Conservation (phyloP, 2,888 invertebrate species). For the Sclerodermus sp. region DNA sequence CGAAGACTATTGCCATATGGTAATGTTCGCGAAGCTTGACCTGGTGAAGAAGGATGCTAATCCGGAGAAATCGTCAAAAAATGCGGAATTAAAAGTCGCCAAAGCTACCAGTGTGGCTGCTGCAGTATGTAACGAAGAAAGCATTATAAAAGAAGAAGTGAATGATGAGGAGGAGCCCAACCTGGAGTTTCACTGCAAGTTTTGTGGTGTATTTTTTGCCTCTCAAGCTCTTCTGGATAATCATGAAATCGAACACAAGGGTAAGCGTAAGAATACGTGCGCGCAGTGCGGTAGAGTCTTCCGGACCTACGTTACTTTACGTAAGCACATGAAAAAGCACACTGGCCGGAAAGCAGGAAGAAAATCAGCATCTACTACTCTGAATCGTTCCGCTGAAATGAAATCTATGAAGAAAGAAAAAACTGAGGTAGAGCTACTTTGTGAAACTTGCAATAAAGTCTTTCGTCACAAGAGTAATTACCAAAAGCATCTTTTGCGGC, state of each 20-base stretch:
- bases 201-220: constrained; percentile 42
- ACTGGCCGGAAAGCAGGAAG: constrained; percentile 30
- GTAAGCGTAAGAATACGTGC: constrained; percentile 47
- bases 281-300: constrained; percentile 46
- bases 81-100: not conserved
- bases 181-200: constrained; percentile 42
- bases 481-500: constrained; percentile 47
- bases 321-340: constrained; percentile 50
- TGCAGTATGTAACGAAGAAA: constrained; percentile 10
- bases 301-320: constrained; percentile 37
- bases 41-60: constrained; percentile 39
- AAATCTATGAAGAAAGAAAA: constrained; percentile 36
- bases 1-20: constrained; percentile 44
- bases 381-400: constrained; percentile 10
- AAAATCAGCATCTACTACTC: constrained; percentile 9
- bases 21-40: constrained; percentile 45
- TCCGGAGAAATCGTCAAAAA: constrained; percentile 4
- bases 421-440: constrained; percentile 38
- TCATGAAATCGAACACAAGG: constrained; percentile 42
- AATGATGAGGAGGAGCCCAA: constrained; percentile 30
- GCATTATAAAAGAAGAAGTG: constrained; percentile 30
- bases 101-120: not conserved
- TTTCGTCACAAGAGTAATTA: constrained; percentile 52
- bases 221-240: constrained; percentile 36
- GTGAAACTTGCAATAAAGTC: constrained; percentile 49